Evolutionary conservation across 2,888 invertebrate species (phyloP).

Genomic region (Nomada lathburiana): DNA sequence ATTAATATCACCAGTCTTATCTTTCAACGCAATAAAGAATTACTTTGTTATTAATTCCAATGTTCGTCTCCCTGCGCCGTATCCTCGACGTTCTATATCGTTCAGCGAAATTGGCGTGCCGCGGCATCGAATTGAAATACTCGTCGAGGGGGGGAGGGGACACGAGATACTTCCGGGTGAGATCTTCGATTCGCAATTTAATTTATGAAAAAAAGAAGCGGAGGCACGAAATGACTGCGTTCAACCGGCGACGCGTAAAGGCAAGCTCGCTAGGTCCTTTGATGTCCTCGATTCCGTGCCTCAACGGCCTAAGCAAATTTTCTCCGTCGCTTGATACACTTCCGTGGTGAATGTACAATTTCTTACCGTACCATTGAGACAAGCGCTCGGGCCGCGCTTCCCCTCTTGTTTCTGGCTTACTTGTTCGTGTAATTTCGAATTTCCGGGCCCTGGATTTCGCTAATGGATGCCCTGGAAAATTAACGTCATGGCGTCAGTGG

Average conservation of each 20-base stretch:
- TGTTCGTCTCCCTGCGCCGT: constrained; percentile 59
- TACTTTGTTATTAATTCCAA: constrained; percentile 83
- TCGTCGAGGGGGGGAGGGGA: constrained; percentile 40
- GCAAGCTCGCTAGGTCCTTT: constrained; percentile 27
- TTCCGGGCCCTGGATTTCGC: neutral
- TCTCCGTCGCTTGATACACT: constrained; percentile 19
- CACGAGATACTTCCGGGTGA: constrained; percentile 34
- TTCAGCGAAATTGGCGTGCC: constrained; percentile 49
- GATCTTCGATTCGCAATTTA: constrained; percentile 52
- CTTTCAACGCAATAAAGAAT: constrained; percentile 81
- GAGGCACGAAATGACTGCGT: neutral
- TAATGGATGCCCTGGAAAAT: neutral
- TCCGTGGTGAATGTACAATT: neutral
- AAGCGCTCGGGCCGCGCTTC: too few species aligned
- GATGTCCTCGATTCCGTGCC: constrained; percentile 15
- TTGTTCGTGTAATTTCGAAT: neutral
- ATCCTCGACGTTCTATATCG: constrained; percentile 14
- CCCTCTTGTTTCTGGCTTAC: neutral
- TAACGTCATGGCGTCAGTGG: too few species aligned
- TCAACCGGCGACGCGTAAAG: constrained; percentile 1
- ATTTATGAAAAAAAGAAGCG: constrained; percentile 45
- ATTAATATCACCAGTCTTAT: constrained; percentile 82
- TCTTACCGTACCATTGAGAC: neutral
- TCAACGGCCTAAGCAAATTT: constrained; percentile 27
- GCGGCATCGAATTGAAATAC: constrained; percentile 41